Percentiles rank a stretch among this genome's conserved stretches.
Conservation (phyloP, 2,888 invertebrate species). For the Encarsia formosa region DNA sequence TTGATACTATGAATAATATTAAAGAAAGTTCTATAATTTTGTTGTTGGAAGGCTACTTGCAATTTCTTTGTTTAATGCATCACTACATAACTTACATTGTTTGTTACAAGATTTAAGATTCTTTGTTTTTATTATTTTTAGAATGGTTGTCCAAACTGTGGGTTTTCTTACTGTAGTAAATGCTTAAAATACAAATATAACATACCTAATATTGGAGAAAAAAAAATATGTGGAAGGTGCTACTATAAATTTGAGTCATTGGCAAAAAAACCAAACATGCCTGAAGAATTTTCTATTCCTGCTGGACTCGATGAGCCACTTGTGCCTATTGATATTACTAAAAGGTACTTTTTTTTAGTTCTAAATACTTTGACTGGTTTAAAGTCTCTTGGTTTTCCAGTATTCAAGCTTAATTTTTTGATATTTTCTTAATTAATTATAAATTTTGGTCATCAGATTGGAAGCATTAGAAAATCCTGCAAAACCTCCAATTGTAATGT, state of each 20-base stretch:
- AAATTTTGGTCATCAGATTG: neutral
- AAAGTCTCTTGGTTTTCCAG: neutral
- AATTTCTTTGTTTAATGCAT: no score
- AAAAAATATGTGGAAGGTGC: slow-evolving; percentile 65
- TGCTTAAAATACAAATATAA: slow-evolving; percentile 71
- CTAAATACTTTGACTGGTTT: neutral
- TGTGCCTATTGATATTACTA: slow-evolving; percentile 40
- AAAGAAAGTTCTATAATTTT: slow-evolving; percentile 8
- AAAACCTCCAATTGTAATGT: slow-evolving; percentile 57
- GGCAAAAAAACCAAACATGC: slow-evolving; percentile 15
- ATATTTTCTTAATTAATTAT: neutral
- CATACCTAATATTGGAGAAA: slow-evolving; percentile 60
- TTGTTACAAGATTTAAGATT: no score
- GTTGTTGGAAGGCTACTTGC: neutral
- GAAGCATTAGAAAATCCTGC: slow-evolving; percentile 52
- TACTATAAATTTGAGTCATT: slow-evolving; percentile 46
- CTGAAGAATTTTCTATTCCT: slow-evolving; percentile 25
- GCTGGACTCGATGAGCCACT: slow-evolving; percentile 30
- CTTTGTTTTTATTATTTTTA: slow-evolving; percentile 41
- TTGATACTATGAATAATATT: slow-evolving; percentile 16
- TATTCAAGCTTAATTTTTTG: neutral
- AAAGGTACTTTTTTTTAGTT: slow-evolving; percentile 31
- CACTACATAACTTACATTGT: no score
- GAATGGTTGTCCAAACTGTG: slow-evolving; percentile 81
- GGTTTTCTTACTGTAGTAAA: slow-evolving; percentile 77